Conservation (phyloP, 2,113 vertebrate species). For the Xiphophorus hellerii region DNA sequence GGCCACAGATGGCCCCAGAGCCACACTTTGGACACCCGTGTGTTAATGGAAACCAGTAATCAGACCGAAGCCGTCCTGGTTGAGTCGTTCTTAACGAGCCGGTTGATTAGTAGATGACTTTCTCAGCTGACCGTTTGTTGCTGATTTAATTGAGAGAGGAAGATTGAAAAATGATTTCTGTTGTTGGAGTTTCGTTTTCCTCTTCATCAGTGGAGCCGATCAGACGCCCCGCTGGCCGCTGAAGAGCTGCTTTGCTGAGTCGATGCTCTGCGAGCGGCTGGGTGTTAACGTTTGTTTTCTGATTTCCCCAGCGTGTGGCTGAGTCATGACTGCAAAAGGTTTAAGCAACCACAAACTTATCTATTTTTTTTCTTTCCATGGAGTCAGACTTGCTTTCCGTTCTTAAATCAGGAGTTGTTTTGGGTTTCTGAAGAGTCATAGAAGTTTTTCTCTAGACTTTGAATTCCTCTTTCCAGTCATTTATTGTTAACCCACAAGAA, state of each 20-base stretch:
- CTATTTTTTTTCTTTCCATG: no score
- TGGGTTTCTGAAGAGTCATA: no score
- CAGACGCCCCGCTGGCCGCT: not conserved
- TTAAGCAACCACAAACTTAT: no score
- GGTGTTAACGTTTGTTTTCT: not conserved
- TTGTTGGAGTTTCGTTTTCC: no score
- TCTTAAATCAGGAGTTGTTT: no score
- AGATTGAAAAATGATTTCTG: not conserved
- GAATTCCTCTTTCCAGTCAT: no score
- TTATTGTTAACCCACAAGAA: no score
- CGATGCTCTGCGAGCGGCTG: constrained; percentile 42
- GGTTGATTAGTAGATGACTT: constrained; percentile 8
- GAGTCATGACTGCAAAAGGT: not conserved
- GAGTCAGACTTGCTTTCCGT: no score
- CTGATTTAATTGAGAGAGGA: not conserved
- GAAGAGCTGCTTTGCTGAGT: constrained; percentile 27
- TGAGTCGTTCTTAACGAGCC: constrained; percentile 29
- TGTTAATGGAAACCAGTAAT: constrained; percentile 14
- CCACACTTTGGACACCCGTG: constrained; percentile 10
- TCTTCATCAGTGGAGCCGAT: not conserved
- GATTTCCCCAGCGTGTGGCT: constrained; percentile 4
- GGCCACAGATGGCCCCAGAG: no score
- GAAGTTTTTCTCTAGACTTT: no score
- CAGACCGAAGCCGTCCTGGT: constrained; percentile 14
- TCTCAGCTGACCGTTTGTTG: not conserved